These are phyloP conservation scores for Tangara arthus DNA, from an alignment of 2,797 vertebrate genomes.

Conservation along the genomic window DNA sequence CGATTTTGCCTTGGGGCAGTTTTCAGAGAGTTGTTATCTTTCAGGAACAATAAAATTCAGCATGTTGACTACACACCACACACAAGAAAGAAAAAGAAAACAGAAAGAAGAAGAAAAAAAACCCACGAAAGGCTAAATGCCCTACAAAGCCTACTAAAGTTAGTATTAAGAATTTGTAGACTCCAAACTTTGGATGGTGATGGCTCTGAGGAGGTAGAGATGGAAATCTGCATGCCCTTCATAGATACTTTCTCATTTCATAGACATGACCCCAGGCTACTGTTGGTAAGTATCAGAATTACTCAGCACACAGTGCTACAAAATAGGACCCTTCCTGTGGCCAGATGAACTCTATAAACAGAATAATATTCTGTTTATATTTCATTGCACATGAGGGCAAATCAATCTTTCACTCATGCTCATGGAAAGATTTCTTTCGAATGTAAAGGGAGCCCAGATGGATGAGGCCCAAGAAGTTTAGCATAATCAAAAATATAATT, in stretches of 20 bases:
- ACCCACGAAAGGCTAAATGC: background rate
- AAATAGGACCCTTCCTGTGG: background rate
- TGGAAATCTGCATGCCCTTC: background rate
- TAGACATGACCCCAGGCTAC: background rate
- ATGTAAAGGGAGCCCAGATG: background rate
- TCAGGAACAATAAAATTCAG: constrained; percentile 7
- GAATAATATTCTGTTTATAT: background rate
- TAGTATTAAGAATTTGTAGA: background rate
- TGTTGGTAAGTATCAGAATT: background rate
- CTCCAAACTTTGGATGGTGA: background rate
- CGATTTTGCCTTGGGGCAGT: background rate
- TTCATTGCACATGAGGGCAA: background rate
- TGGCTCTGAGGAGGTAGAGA: background rate
- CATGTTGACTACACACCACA: background rate
- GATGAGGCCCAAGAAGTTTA: background rate
- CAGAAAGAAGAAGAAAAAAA: background rate
- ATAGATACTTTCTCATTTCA: background rate
- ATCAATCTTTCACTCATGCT: background rate
- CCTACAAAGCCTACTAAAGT: background rate
- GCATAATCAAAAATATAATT: background rate
- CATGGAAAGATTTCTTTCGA: background rate
- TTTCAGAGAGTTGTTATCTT: background rate
- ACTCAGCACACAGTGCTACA: background rate
- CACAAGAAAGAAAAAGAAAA: background rate
- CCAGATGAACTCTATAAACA: too few species aligned